Evolutionary conservation across 1,140 invertebrate species (phyloP).

Genomic region (Formica selysi): DNA sequence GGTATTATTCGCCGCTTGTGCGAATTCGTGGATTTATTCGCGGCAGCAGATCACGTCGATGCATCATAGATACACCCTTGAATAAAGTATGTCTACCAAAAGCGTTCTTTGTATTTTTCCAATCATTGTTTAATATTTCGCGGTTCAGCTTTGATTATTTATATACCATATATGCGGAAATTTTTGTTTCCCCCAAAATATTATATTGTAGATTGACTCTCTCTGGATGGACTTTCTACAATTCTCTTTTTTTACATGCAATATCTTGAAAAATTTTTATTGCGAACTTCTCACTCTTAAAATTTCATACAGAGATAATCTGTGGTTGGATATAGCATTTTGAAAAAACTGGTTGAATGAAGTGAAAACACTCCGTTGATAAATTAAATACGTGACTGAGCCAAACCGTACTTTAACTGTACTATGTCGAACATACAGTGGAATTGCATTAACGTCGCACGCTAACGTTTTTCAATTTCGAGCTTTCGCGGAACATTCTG

Average conservation of each 20-base stretch:
- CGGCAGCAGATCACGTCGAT: neutral
- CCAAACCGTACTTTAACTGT: constrained; percentile 25
- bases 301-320: constrained; percentile 9
- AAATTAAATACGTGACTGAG: constrained; percentile 16
- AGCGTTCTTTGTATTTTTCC: neutral
- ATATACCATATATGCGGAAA: constrained; percentile 7
- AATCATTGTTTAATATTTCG: constrained; percentile 21
- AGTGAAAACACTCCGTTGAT: constrained; percentile 6
- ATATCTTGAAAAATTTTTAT: neutral
- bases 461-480: constrained; percentile 43
- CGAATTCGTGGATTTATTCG: constrained; percentile 33
- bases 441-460: constrained; percentile 48
- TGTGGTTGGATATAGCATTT: neutral
- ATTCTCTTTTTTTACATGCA: neutral
- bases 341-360: neutral
- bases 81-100: constrained; percentile 40
- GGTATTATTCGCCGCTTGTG: constrained; percentile 12
- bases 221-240: neutral
- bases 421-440: constrained; percentile 13
- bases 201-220: neutral
- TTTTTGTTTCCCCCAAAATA: neutral
- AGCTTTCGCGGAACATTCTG: constrained; percentile 25
- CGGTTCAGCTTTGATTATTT: constrained; percentile 14
- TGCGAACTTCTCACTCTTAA: neutral
- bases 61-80: constrained; percentile 34